Conservation (phyloP, 1,140 invertebrate genomes). For the Ladona fulva region DNA sequence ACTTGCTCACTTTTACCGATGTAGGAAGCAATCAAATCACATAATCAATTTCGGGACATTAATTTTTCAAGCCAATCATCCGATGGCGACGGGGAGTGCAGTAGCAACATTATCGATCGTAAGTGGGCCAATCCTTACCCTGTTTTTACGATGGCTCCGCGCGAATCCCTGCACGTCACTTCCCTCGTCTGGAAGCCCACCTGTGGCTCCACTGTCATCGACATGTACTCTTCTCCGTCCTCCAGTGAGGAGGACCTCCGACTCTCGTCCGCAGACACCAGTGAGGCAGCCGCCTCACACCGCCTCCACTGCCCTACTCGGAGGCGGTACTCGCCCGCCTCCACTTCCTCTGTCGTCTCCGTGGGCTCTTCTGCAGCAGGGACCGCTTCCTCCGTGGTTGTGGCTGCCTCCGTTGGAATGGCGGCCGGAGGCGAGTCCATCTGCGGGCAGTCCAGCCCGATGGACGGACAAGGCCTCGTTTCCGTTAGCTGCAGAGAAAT, state of each 20-base stretch:
- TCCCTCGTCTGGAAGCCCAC: conserved; percentile 34
- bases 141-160: conserved; percentile 28
- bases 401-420: background rate
- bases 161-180: conserved; percentile 31
- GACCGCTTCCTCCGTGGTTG: background rate
- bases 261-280: conserved; percentile 20
- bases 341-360: background rate
- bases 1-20: too few relatives aligned
- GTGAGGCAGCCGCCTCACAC: conserved; percentile 25
- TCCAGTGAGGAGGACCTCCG: conserved; percentile 15
- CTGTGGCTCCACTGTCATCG: conserved; percentile 28
- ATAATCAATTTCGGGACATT: too few relatives aligned
- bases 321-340: conserved; percentile 20
- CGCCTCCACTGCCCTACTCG: conserved; percentile 31
- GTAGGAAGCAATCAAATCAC: too few relatives aligned
- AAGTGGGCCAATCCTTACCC: conserved; percentile 25
- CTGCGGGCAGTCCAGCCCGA: background rate
- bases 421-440: background rate
- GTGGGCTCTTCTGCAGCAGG: background rate
- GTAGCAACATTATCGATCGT: background rate
- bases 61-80: too few relatives aligned
- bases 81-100: too few relatives aligned
- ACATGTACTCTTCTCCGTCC: conserved; percentile 21
- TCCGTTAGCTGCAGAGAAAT: conserved; percentile 16
- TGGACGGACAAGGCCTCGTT: conserved; percentile 17